These are phyloP conservation scores for Beris chalybata DNA, from an alignment of 2,888 invertebrate genomes.

Conservation along the genomic window DNA sequence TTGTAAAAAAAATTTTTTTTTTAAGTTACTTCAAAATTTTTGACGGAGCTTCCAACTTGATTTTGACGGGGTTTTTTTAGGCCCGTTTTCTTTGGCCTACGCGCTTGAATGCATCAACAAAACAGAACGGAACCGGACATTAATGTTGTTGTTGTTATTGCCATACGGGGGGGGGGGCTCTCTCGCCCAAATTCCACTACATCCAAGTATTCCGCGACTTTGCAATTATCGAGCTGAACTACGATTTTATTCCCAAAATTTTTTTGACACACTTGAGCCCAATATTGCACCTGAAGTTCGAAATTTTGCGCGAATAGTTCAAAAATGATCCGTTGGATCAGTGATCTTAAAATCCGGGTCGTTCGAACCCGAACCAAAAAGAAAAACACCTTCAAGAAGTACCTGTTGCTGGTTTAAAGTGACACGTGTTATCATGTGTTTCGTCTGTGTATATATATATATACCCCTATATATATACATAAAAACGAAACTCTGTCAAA, in stretches of 20 bases:
- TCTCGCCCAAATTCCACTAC: slow-evolving; percentile 12
- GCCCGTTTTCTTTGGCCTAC: neutral
- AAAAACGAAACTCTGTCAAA: neutral
- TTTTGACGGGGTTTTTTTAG: too few relatives aligned
- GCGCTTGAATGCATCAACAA: slow-evolving; percentile 29
- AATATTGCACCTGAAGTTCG: too few relatives aligned
- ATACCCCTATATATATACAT: too few relatives aligned
- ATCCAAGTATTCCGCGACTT: neutral
- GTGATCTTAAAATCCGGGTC: too few relatives aligned
- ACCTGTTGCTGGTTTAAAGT: slow-evolving; percentile 33
- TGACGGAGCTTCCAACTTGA: too few relatives aligned
- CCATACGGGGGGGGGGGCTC: neutral
- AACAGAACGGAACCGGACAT: slow-evolving; percentile 33
- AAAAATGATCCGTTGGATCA: too few relatives aligned
- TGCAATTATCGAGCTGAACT: too few relatives aligned
- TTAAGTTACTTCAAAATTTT: too few relatives aligned
- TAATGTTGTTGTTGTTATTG: slow-evolving; percentile 27
- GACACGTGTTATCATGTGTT: slow-evolving; percentile 38
- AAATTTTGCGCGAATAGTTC: too few relatives aligned
- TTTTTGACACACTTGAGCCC: too few relatives aligned
- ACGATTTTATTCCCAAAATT: too few relatives aligned
- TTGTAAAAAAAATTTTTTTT: neutral
- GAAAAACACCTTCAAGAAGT: slow-evolving; percentile 2
- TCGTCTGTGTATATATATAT: slow-evolving; percentile 6
- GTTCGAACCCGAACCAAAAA: too few relatives aligned